Evolutionary conservation across 2,888 invertebrate species (phyloP).

Genomic region (Biston stratarius): DNA sequence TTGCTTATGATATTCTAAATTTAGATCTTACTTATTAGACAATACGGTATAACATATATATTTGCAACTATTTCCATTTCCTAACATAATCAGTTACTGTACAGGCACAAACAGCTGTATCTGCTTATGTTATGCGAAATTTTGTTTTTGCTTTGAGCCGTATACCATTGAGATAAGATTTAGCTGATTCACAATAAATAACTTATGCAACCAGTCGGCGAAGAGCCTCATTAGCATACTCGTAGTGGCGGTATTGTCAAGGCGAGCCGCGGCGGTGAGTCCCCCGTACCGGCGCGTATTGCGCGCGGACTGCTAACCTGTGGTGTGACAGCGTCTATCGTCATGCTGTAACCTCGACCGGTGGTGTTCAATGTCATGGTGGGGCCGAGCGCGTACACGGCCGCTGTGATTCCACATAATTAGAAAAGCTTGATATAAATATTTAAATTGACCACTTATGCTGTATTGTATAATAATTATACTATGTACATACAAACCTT

Average conservation of each 20-base stretch:
- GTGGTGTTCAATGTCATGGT: background rate
- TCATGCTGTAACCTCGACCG: conserved; percentile 20
- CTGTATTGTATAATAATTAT: no score
- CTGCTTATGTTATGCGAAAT: background rate
- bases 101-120: background rate
- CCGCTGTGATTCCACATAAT: background rate
- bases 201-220: background rate
- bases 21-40: no score
- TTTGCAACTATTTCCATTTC: background rate
- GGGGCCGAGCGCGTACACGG: background rate
- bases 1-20: no score
- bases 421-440: no score
- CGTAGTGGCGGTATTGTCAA: conserved; percentile 24
- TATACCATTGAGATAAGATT: conserved; percentile 10
- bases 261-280: conserved; percentile 25
- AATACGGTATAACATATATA: background rate
- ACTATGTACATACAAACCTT: no score
- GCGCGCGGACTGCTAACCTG: background rate
- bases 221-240: conserved; percentile 2
- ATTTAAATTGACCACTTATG: no score
- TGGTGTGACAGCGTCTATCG: conserved; percentile 15
- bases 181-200: background rate
- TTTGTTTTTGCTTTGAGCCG: conserved; percentile 5
- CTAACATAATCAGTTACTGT: background rate
- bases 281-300: conserved; percentile 26